phyloP scores from a whole-genome alignment of 2,888 invertebrate genomes.

The Drosophila suboccidentalis region DNA sequence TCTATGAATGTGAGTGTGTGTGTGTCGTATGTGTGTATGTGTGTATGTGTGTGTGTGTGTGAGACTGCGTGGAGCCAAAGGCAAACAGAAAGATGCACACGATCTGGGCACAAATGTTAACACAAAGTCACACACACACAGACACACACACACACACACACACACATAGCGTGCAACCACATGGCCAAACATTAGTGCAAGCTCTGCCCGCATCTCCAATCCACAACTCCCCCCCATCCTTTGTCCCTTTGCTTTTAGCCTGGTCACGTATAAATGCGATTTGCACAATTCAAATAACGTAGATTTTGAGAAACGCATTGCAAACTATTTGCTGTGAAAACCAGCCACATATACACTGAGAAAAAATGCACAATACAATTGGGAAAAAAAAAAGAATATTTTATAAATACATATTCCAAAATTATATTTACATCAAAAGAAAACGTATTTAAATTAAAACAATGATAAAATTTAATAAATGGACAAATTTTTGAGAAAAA shows the following conservation, averaged over 20 bases:
- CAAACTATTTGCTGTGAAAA: constrained; percentile 66
- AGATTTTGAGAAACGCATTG: constrained; percentile 60
- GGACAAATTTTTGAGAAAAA: too few relatives aligned
- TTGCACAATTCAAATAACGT: constrained; percentile 80
- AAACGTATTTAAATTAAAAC: too few relatives aligned
- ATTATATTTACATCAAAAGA: too few relatives aligned
- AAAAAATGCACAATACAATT: constrained; percentile 1
- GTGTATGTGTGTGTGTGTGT: not conserved
- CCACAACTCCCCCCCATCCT: not conserved
- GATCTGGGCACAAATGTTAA: constrained; percentile 64
- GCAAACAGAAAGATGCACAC: constrained; percentile 69
- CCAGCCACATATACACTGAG: constrained; percentile 35
- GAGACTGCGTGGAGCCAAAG: constrained; percentile 77
- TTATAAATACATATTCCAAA: not conserved
- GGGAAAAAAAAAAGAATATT: too few relatives aligned
- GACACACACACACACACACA: constrained; percentile 24
- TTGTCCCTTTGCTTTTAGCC: constrained; percentile 22
- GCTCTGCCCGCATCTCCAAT: constrained; percentile 23
- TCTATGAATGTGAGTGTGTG: constrained; percentile 10
- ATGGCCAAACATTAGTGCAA: constrained; percentile 76
- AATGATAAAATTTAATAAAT: too few relatives aligned
- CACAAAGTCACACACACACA: constrained; percentile 54
- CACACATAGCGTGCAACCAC: constrained; percentile 47
- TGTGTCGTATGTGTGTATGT: constrained; percentile 3
- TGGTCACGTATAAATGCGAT: constrained; percentile 79